Evolutionary conservation across 1,140 invertebrate species (phyloP).

Genomic region (Diuraphis noxia): DNA sequence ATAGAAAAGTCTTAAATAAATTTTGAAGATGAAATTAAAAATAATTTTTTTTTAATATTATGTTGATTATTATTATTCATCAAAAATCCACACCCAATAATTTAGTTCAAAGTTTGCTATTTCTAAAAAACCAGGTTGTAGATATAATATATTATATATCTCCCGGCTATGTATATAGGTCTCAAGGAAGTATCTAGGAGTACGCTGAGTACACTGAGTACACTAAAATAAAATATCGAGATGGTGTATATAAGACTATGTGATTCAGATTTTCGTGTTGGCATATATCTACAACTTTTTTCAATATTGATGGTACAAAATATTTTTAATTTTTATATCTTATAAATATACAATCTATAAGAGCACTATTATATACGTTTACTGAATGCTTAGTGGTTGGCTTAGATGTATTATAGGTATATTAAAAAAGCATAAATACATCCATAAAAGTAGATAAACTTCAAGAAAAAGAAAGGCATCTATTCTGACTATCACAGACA

Average conservation of each 20-base stretch:
- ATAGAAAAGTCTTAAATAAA: neutral
- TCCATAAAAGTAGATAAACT: neutral
- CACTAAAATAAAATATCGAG: neutral
- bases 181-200: neutral
- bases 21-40: neutral
- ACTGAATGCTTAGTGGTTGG: neutral
- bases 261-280: too few species aligned
- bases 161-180: neutral
- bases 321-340: too few species aligned
- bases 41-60: too few species aligned
- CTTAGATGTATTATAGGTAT: too few species aligned
- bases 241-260: neutral
- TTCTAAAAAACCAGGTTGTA: too few species aligned
- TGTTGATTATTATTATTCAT: neutral
- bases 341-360: neutral
- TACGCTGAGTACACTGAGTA: neutral
- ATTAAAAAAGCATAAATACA: neutral
- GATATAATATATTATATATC: too few species aligned
- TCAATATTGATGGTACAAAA: too few species aligned
- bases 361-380: neutral
- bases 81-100: too few species aligned
- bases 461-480: neutral
- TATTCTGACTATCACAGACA: neutral
- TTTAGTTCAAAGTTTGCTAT: neutral
- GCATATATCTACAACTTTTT: neutral